Percentiles rank a stretch among this genome's conserved stretches.
These are phyloP conservation scores for Sepioteuthis lessoniana DNA, from an alignment of 2,888 invertebrate species.

Conservation along the genomic window DNA sequence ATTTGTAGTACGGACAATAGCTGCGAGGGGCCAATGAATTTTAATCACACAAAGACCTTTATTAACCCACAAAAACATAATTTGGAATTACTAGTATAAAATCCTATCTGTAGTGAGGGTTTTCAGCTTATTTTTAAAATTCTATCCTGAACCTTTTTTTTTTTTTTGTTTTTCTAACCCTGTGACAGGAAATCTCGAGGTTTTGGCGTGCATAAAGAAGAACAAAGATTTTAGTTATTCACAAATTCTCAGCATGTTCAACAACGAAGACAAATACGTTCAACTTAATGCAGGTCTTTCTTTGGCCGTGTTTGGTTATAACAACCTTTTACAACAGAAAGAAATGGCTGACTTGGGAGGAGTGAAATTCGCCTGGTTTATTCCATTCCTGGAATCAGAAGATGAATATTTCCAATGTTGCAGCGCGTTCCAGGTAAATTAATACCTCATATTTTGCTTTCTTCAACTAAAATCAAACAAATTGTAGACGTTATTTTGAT, in stretches of 20 bases:
- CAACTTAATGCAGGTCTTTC: conserved; percentile 70
- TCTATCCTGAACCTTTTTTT: no score
- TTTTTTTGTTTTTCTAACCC: no score
- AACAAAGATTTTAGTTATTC: conserved; percentile 73
- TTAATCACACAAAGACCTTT: no score
- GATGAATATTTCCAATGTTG: conserved; percentile 71
- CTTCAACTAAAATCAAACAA: no score
- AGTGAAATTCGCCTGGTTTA: conserved; percentile 71
- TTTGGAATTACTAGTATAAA: no score
- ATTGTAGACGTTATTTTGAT: no score
- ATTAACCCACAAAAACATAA: no score
- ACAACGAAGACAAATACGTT: conserved; percentile 65
- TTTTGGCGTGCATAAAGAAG: conserved; percentile 68
- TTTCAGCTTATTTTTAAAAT: no score
- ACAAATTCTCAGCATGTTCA: conserved; percentile 72
- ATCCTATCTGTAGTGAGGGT: no score
- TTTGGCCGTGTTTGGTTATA: conserved; percentile 73
- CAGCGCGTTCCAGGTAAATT: conserved; percentile 73
- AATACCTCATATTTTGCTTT: neutral
- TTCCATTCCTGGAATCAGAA: conserved; percentile 71
- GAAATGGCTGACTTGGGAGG: conserved; percentile 73
- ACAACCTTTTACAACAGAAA: conserved; percentile 71
- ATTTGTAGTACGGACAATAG: no score
- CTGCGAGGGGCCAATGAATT: no score
- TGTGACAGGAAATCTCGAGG: conserved; percentile 66